phyloP scores from a whole-genome alignment of 2,888 invertebrate species.

The Rhopalosiphum nymphaeae region DNA sequence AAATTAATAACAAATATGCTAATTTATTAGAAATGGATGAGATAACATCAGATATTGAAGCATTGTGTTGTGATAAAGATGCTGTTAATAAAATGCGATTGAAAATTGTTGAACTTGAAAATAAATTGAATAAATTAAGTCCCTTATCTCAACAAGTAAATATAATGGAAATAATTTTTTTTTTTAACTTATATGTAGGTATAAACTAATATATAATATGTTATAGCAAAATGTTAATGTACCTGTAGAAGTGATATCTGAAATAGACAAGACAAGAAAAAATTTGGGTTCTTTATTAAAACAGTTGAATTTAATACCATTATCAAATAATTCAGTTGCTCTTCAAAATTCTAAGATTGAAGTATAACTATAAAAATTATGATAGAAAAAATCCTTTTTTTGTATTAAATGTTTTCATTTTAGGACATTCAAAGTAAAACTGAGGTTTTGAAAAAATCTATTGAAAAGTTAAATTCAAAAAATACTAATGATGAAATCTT shows the following conservation, averaged over 20 bases:
- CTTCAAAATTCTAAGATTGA: conserved; percentile 49
- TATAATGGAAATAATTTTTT: not conserved
- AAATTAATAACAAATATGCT: conserved; percentile 56
- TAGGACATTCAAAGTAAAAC: conserved; percentile 58
- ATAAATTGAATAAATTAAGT: conserved; percentile 58
- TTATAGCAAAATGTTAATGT: conserved; percentile 69
- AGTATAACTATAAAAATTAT: conserved; percentile 3
- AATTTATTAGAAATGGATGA: conserved; percentile 60
- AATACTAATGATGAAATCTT: conserved; percentile 28
- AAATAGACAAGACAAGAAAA: conserved; percentile 74
- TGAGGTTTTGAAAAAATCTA: conserved; percentile 29
- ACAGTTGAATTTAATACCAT: conserved; percentile 73
- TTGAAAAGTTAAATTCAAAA: conserved; percentile 42
- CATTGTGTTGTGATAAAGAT: conserved; percentile 50
- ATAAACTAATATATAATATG: conserved; percentile 21
- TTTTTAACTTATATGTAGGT: not conserved
- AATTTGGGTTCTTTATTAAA: conserved; percentile 73
- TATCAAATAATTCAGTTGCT: conserved; percentile 58
- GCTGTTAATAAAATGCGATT: conserved; percentile 52
- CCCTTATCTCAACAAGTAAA: conserved; percentile 60
- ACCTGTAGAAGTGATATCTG: conserved; percentile 71
- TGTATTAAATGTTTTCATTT: not conserved
- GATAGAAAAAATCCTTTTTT: not conserved
- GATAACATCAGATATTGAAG: conserved; percentile 54
- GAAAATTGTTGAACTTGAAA: conserved; percentile 43